Evolutionary conservation across 2,888 invertebrate genomes (phyloP), one percentile per base, ranked within the genome.

Genomic region (Dynastes grantii): DNA sequence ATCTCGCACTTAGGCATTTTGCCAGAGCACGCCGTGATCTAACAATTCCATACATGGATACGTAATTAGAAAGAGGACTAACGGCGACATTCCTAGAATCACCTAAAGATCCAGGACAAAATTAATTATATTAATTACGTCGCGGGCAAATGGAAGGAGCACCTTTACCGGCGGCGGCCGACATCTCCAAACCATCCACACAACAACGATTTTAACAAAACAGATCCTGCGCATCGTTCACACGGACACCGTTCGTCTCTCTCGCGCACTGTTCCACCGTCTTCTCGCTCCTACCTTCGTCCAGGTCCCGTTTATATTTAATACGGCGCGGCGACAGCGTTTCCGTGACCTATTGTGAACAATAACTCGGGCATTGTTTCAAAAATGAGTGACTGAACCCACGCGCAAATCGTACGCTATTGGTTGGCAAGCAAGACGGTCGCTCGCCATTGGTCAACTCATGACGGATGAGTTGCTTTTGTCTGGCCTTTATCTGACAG

Each of bases 401-500:
- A 88, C 89, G 89, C 88, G 87, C 87, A 86, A 85, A 83, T 82
- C 80, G 82, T 79, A 78, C 85, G 83, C 86, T 82, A 89, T 89
- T 89, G 89, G 89, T 83, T 86, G 87, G 87, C 86, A 84, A 75
- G 73, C 61, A 49, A 75, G 73, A 45, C 73, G 79, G 81, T 73
- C 80, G 81, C 83, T 84, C 82, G 82, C 85, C 86, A 88, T 88
- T 88, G 88, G 87, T 85, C 87, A 85, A 81, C 80, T 82, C 81
- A 82, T 86, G 86, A 86, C 86, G 85, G 87, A 87, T 86, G 86
- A 86, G 85, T 85, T 83, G 85, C 85, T 85, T 86, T 86, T 86
- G 86, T 87, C 85, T 83, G 68, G 85, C 83, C 82, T 80, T 79
- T 80, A 82, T 84, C 86, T 85, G 87, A 87, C 87, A 88, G 87